These are phyloP conservation scores for Chymomyza fuscimana DNA, from an alignment of 2,888 invertebrate genomes.

Conservation along the genomic window DNA sequence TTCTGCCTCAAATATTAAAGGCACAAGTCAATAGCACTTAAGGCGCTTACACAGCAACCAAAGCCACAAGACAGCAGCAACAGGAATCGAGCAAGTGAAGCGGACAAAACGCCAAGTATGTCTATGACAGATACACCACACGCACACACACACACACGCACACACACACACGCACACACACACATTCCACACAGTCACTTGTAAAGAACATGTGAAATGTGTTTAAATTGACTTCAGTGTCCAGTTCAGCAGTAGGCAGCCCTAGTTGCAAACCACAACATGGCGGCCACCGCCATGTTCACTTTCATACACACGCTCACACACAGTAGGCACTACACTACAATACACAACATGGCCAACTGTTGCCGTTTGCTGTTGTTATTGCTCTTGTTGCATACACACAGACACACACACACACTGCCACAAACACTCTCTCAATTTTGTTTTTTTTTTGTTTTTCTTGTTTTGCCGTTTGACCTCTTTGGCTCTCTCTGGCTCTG, in stretches of 20 bases:
- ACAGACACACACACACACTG: not conserved
- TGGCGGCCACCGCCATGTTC: not conserved
- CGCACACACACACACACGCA: slow-evolving; percentile 9
- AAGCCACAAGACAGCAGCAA: not conserved
- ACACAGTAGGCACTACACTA: slow-evolving; percentile 14
- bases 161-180: not conserved
- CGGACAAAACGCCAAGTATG: slow-evolving; percentile 5
- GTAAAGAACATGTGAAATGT: slow-evolving; percentile 9
- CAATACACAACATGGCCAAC: slow-evolving; percentile 24
- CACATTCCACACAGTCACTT: slow-evolving; percentile 14
- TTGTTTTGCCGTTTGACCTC: not conserved
- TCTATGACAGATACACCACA: slow-evolving; percentile 31
- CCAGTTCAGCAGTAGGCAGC: not conserved
- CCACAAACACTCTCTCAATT: not conserved
- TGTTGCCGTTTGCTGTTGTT: slow-evolving; percentile 44
- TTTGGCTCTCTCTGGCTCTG: not conserved
- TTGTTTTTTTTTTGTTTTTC: not conserved
- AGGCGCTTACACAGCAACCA: slow-evolving; percentile 27
- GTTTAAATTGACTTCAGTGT: not conserved
- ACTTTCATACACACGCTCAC: slow-evolving; percentile 6
- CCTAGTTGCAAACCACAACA: not conserved
- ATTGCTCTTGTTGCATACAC: slow-evolving; percentile 1
- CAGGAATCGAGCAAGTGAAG: not conserved
- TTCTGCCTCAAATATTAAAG: slow-evolving; percentile 61
- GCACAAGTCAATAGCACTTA: slow-evolving; percentile 44